Base-by-base conservation (phyloP, 2,797 vertebrate species). In the Platalea minor region DNA sequence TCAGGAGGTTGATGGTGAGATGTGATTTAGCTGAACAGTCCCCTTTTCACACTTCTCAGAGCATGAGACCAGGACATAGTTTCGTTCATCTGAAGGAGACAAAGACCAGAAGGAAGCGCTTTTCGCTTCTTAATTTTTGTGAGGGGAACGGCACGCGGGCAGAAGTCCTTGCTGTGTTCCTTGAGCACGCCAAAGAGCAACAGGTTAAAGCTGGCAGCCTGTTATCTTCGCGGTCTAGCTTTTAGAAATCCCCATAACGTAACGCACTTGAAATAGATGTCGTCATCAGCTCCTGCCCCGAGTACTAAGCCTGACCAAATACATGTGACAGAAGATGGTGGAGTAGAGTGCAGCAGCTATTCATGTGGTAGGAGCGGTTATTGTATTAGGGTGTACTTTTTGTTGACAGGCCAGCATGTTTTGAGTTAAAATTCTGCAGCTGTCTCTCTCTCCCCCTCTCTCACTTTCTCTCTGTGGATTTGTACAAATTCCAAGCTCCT, bases 221-320 rank as follows among this genome's bases (percentile, higher is more conserved):
- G 97, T 97, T 98, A 95, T 98, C 92, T 95, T 97, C 23, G 78
- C 60, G 73, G 85, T 97, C 97, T 98, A 96, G 95, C 97, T 97
- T 96, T 91, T 96, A 98, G 98, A 97, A 97, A 96, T 97, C 97
- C 96, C 96, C 97, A 96, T 98, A 98, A 98, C 97, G 97, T 98
- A 98, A 98, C 97, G 94, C 85, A 97, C 98, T 98, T 98, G 97
- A 98, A 98, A 98, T 98, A 98, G 98, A 98, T 98, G 97, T 98
- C 98, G 85, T 98, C 98, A 98, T 98, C 98, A 98, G 97, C 97
- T 96, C 91, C 97, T 97, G 94, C 93, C 93, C 97, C 41, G 79
- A 96, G 97, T 95, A 94, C 95, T 97, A 96, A 95, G 97, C 96
- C 97, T 96, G 76, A 97, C 96, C 97, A 97, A 97, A 97, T 96